Base-by-base conservation (phyloP, 2,797 vertebrate genomes). In the Parauchenoglanis punctatus region DNA sequence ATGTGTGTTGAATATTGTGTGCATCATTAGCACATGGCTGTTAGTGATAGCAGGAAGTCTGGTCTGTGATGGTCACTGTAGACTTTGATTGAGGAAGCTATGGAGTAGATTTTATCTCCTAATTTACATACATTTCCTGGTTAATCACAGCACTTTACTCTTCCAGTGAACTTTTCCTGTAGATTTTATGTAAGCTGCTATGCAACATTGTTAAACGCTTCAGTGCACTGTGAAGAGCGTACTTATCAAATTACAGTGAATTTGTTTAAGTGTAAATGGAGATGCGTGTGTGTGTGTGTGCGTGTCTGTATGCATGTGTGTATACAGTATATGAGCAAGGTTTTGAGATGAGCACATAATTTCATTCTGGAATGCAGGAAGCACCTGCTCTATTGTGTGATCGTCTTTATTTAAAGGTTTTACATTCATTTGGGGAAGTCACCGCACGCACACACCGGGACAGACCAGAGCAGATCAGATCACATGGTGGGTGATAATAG, bases 341-440 rank as follows among this genome's bases (percentile, higher is more conserved):
- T 80, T 35, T 75, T 35, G 12, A 61, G 80, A 81, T 85, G 81
- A 85, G 65, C 76, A 1, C 78, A 83, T 82, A 87, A 87, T 89
- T 88, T 87, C 17, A 76, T 52, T 86, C 85, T 82, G 81, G 88
- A 91, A 85, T 89, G 78, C 94, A 96, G 96, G 95, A 96, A 95
- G 92, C 96, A 96, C 95, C 95, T 96, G 96, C 90, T 90, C 94
- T 85, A 96, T 96, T 96, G 95, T 96, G 90, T 94, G 88, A 80
- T 83, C 73, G 89, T 91, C 91, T 94, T 95, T 94, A 94, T 93
- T 92, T 95, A 94, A 92, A 89, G 91, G 67, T 85, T 86, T 54
- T 92, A 92, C 87, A 92, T 92, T 94, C 88, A 90, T 88, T 77
- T 91, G 90, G 91, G 95, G 95, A 96, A 95, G 92, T 88, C 86